Percentiles rank a stretch among this genome's conserved stretches.
phyloP scores from a whole-genome alignment of 2,113 vertebrate species.

The Cebus imitator region DNA sequence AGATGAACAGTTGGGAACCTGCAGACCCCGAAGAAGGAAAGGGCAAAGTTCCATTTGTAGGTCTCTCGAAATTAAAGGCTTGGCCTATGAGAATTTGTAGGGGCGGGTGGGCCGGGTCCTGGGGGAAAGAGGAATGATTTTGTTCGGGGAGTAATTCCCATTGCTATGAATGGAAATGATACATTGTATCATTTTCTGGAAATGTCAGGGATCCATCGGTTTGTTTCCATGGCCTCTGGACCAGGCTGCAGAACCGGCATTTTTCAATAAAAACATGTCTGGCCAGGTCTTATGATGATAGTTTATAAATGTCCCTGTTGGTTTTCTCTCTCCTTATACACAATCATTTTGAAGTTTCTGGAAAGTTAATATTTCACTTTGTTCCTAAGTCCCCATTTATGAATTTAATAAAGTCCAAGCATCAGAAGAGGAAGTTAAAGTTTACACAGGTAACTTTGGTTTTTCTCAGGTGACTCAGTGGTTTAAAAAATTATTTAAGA shows the following conservation, averaged over 20 bases:
- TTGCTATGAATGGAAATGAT: neutral
- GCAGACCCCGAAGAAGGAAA: neutral
- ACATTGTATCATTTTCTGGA: neutral
- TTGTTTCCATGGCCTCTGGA: constrained; percentile 18
- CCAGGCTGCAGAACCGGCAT: constrained; percentile 21
- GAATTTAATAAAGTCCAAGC: neutral
- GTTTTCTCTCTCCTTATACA: constrained; percentile 52
- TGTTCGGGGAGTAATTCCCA: neutral
- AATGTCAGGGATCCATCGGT: neutral
- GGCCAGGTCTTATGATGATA: neutral
- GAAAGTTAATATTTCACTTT: constrained; percentile 70
- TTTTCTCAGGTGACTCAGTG: neutral
- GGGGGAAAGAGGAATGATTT: neutral
- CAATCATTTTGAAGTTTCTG: constrained; percentile 57
- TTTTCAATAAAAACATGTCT: neutral
- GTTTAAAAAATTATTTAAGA: neutral
- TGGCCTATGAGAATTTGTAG: neutral
- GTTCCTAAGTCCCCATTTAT: constrained; percentile 23
- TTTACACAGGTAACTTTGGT: constrained; percentile 35
- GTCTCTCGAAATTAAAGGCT: neutral
- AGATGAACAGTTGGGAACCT: neutral
- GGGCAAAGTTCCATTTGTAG: too few species aligned
- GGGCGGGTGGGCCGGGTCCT: neutral
- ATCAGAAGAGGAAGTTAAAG: neutral
- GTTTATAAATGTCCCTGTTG: neutral